Evolutionary conservation across 92 coral and sea anemone genomes (phyloP).

Genomic region (Palythoa caribaeorum): DNA sequence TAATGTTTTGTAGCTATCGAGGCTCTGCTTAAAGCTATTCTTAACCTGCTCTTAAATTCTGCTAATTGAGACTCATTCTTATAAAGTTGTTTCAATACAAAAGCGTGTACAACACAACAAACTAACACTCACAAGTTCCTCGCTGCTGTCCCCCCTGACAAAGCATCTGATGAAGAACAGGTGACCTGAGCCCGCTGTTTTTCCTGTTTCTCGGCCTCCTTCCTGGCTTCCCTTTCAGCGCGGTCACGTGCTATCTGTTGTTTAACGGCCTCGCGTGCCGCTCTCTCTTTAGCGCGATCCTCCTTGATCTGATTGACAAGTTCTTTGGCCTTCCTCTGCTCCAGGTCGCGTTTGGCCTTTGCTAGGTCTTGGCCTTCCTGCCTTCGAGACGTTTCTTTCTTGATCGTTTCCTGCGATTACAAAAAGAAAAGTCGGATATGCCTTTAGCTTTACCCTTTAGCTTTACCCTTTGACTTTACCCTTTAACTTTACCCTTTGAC

Average conservation of each 20-base stretch:
- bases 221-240: conserved; percentile 88
- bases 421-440: background rate
- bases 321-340: conserved; percentile 81
- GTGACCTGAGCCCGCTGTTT: conserved; percentile 61
- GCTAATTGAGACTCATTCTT: too few relatives aligned
- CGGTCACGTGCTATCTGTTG: conserved; percentile 91
- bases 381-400: conserved; percentile 75
- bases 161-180: conserved; percentile 1
- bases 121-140: conserved; percentile 32
- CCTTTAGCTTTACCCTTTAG: too few relatives aligned
- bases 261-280: conserved; percentile 87
- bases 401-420: conserved; percentile 68
- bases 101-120: background rate
- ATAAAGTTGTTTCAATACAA: too few relatives aligned
- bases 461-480: too few relatives aligned
- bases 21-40: too few relatives aligned
- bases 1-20: too few relatives aligned
- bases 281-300: conserved; percentile 88
- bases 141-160: conserved; percentile 17
- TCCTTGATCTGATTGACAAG: conserved; percentile 81
- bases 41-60: too few relatives aligned
- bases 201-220: conserved; percentile 79
- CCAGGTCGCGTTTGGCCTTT: conserved; percentile 77
- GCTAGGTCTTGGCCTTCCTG: conserved; percentile 77
- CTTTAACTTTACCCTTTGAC: too few relatives aligned